Evolutionary conservation across 2,113 vertebrate species (phyloP), one percentile per base, ranked within the genome.

Genomic region (Leptodactylus fuscus): DNA sequence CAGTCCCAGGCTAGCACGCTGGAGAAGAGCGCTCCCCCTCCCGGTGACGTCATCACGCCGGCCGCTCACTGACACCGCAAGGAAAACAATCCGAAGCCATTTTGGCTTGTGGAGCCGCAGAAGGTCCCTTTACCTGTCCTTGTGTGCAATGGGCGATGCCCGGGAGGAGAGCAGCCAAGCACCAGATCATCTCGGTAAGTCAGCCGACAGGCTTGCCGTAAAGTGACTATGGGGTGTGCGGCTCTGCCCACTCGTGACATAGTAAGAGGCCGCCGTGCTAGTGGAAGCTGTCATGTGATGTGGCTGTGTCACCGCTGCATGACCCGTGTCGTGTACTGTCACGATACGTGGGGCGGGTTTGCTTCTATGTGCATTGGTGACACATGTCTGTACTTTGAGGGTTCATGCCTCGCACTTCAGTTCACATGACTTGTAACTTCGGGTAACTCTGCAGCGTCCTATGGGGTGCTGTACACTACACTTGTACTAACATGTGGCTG

Each of bases 31-130:
- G 29, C 24, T 3, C 24, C 0, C 38, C 4, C 41, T 2, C 24
- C 60, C 8, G 0, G n/a, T 83, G 81, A 83, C 69, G 51, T 83
- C 81, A 83, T 46, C 36, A 41, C 81, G 67, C 22, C 46, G 29
- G 49, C 34, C 51, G 51, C 69, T 53, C 51, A 44, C 32, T 60
- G 69, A 60, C 49, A 46, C n/a, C n/a, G n/a, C 67, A 27, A 58
- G 69, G 82, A 83, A 83, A 83, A 83, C 53, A 83, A 34, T 46
- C 38, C 16, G 71, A 24, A 13, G 51, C 82, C 82, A 83, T 83
- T 55, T 83, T 83, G 53, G 82, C 22, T n/a, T 8, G 51, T 76
- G 51, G 5, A 36, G 48, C 69, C 20, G 46, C 60, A 10, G 34
- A 7, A 81, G 32, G 15, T 38, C 3, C 60, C 9, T 7, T 20